Conservation (phyloP, 2,113 vertebrate genomes). For the Bos javanicus region DNA sequence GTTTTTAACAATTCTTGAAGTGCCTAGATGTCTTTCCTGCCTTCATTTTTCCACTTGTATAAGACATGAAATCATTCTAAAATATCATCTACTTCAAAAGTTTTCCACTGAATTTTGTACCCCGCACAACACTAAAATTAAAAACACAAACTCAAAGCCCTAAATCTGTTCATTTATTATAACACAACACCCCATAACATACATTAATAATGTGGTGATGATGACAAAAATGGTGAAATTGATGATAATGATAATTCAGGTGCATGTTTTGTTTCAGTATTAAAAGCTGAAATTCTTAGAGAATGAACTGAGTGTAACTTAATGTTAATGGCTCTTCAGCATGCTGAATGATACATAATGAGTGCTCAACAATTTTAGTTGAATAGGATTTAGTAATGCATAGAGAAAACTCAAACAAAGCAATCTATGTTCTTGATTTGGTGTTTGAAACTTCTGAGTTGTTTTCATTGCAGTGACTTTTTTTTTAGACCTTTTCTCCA, state of each 20-base stretch:
- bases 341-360: neutral
- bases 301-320: neutral
- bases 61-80: neutral
- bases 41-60: neutral
- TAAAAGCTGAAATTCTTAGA: neutral
- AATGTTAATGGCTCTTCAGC: neutral
- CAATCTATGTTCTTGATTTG: neutral
- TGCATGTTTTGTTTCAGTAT: neutral
- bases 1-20: neutral
- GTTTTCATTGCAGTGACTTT: constrained; percentile 37
- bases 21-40: neutral
- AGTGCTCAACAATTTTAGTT: neutral
- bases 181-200: neutral
- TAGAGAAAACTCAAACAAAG: constrained; percentile 2
- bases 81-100: neutral
- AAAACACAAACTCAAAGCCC: neutral
- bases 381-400: neutral
- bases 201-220: neutral
- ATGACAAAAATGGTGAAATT: neutral
- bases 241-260: neutral
- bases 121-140: neutral
- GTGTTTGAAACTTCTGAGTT: constrained; percentile 23
- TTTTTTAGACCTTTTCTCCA: constrained; percentile 36
- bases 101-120: neutral
- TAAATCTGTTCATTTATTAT: neutral